Evolutionary conservation across 2,797 vertebrate genomes (phyloP), one percentile per base, ranked within the genome.

Genomic region (Scleropages formosus): DNA sequence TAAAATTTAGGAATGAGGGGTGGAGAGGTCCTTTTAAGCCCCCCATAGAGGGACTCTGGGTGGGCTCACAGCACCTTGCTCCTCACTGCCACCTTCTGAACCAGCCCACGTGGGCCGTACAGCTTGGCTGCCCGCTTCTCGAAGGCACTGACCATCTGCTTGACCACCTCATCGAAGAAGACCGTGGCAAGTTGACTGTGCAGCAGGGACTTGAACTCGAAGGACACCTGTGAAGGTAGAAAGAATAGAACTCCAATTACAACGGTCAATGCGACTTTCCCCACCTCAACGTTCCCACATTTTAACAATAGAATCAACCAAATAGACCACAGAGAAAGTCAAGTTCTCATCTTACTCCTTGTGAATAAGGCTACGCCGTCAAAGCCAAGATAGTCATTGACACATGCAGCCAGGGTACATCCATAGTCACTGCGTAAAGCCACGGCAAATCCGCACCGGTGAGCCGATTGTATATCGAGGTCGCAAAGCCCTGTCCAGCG

Each of bases 141-240:
- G 16, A 95, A 94, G 67, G 93, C 92, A 0, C 76, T 46, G 77
- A 94, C 89, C 92, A 92, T 95, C 81, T 92, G 84, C 83, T 94
- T 94, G 15, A 92, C 89, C 74, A 93, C 93, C 71, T 95, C 86
- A 7, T 94, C 84, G 0, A 94, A 93, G 83, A 94, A 94, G 9
- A 93, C 1, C 1, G 79, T 79, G 20, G 90, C 91, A 22, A 95
- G 80, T 18, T 91, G 92, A 80, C 92, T 91, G 85, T 95, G 92
- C 56, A 94, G 84, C 15, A 90, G 75, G 16, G 92, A 94, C 76
- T 84, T 93, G 85, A 95, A 94, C 84, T 94, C 92, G 82, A 94
- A 95, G 0, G 91, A 90, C 65, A 94, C 91, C 93, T 95, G 20
- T 0, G 82, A 73, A 63, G 3, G 20, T 79, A 1, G 11, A 12